phyloP scores from a whole-genome alignment of 1,140 invertebrate species.

The Geopemphigus sp. region DNA sequence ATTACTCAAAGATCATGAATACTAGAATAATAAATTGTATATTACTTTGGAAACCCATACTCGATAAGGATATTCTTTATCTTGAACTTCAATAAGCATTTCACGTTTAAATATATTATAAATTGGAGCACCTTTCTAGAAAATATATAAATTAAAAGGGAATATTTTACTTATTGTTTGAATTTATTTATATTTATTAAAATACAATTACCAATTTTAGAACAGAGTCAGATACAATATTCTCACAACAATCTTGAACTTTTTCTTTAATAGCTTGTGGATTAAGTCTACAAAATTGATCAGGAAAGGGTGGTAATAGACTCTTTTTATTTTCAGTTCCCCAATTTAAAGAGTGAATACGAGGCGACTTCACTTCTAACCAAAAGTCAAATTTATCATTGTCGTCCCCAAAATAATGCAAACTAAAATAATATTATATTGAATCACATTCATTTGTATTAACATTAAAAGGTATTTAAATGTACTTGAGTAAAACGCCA shows the following conservation, averaged over 20 bases:
- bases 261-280: conserved; percentile 20
- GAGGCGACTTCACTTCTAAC: conserved; percentile 14
- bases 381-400: conserved; percentile 38
- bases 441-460: background rate
- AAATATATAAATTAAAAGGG: background rate
- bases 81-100: conserved; percentile 42
- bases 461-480: background rate
- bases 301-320: conserved; percentile 8
- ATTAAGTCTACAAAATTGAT: conserved; percentile 8
- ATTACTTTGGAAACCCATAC: conserved; percentile 45
- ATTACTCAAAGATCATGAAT: background rate
- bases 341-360: conserved; percentile 39
- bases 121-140: conserved; percentile 36
- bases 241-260: conserved; percentile 22
- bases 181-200: background rate
- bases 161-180: background rate
- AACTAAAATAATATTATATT: background rate
- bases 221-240: background rate
- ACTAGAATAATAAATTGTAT: background rate
- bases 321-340: conserved; percentile 34
- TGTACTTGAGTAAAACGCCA: conserved; percentile 22
- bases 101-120: conserved; percentile 29
- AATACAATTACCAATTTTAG: conserved; percentile 24
- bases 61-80: conserved; percentile 42
- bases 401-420: conserved; percentile 37